Evolutionary conservation across 2,888 invertebrate species (phyloP).

Genomic region (Pocota personata): DNA sequence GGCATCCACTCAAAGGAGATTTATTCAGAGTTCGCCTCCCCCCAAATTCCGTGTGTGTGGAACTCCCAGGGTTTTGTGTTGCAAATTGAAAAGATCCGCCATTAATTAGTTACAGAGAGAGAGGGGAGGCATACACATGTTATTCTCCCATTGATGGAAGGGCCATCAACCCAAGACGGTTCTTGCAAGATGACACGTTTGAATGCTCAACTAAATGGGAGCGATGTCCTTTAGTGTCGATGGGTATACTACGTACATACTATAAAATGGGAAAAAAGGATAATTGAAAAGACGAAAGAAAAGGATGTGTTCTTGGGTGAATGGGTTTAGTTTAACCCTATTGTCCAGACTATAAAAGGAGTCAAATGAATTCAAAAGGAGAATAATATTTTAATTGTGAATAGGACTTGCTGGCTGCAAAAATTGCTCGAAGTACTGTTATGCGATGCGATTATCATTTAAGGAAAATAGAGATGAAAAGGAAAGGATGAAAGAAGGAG

Average conservation of each 20-base stretch:
- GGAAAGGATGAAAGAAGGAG: neutral
- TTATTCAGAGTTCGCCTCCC: neutral
- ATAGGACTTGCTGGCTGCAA: neutral
- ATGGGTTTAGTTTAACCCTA: constrained; percentile 48
- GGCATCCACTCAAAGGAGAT: constrained; percentile 29
- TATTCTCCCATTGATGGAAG: constrained; percentile 40
- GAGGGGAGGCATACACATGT: neutral
- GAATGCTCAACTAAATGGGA: constrained; percentile 37
- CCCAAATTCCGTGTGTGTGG: neutral
- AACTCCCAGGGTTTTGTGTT: constrained; percentile 8
- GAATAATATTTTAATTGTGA: constrained; percentile 37
- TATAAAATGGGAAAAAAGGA: neutral
- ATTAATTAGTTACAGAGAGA: constrained; percentile 45
- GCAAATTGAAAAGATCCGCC: constrained; percentile 46
- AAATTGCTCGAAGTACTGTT: constrained; percentile 9
- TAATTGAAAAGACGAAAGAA: constrained; percentile 35
- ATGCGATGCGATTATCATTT: constrained; percentile 1
- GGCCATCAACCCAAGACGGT: constrained; percentile 54
- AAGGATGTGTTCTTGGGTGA: constrained; percentile 39
- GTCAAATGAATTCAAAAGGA: constrained; percentile 41
- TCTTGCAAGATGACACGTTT: constrained; percentile 39
- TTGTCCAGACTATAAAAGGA: constrained; percentile 44
- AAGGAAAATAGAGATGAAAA: neutral
- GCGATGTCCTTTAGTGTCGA: constrained; percentile 47
- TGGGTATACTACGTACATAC: neutral